phyloP scores from a whole-genome alignment of 2,797 vertebrate genomes.

The Strix occidentalis region DNA sequence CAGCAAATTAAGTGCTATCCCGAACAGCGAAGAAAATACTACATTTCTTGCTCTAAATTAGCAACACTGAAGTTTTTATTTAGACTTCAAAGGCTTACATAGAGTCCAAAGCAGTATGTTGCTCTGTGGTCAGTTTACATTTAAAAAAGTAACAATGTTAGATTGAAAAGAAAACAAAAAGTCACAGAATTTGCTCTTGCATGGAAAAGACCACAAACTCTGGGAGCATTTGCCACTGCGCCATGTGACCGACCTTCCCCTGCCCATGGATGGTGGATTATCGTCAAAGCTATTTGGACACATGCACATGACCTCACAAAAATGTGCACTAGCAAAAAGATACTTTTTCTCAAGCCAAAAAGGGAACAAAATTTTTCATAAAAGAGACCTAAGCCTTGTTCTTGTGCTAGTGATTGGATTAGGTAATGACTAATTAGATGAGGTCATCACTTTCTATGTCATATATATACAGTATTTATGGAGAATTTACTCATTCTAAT shows the following conservation, averaged over 20 bases:
- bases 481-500: conserved; percentile 47
- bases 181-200: neutral
- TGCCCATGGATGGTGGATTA: neutral
- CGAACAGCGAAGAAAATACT: conserved; percentile 1
- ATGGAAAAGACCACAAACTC: neutral
- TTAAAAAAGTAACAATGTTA: neutral
- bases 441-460: conserved; percentile 53
- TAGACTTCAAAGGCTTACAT: neutral
- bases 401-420: conserved; percentile 34
- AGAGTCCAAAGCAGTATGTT: neutral
- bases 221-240: neutral
- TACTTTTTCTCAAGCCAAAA: neutral
- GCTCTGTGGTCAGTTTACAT: neutral
- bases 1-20: neutral
- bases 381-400: neutral
- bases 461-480: conserved; percentile 11
- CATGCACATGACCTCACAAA: neutral
- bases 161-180: conserved; percentile 25
- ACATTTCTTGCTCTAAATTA: neutral
- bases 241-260: conserved; percentile 1
- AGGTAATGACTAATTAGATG: conserved; percentile 58
- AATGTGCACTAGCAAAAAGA: neutral
- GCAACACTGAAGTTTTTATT: neutral
- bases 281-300: neutral
- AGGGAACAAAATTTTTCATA: neutral